These are phyloP conservation scores for Zeuzera pyrina DNA, from an alignment of 2,888 invertebrate species.

Conservation along the genomic window DNA sequence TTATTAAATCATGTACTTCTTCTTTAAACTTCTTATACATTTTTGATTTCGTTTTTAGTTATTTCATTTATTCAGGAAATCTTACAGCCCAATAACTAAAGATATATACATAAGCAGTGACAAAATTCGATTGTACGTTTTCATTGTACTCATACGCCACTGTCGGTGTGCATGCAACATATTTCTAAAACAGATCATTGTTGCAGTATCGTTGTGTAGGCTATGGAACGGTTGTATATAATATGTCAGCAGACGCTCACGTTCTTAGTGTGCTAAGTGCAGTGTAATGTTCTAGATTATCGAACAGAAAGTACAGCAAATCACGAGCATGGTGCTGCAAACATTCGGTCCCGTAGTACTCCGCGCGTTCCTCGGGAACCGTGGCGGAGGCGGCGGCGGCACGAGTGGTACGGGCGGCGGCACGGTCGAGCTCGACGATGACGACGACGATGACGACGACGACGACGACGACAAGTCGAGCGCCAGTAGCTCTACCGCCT, in stretches of 20 bases:
- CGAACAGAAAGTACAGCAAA: slow-evolving; percentile 84
- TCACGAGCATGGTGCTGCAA: slow-evolving; percentile 81
- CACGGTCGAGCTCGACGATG: slow-evolving; percentile 69
- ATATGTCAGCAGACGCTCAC: too few species aligned
- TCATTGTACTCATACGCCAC: too few species aligned
- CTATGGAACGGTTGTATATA: slow-evolving; percentile 8
- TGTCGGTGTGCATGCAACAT: background rate
- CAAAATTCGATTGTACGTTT: too few species aligned
- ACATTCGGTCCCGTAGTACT: slow-evolving; percentile 83
- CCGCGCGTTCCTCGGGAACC: slow-evolving; percentile 71
- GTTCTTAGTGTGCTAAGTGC: slow-evolving; percentile 37
- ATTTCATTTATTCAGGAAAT: too few species aligned
- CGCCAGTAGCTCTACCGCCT: slow-evolving; percentile 20
- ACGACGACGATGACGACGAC: slow-evolving; percentile 73
- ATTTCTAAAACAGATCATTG: slow-evolving; percentile 8
- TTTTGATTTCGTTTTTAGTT: too few species aligned
- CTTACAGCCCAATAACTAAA: too few species aligned
- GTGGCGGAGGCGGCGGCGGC: slow-evolving; percentile 50
- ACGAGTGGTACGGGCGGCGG: slow-evolving; percentile 45
- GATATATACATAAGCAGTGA: too few species aligned
- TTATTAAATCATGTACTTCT: too few species aligned
- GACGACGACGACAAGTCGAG: slow-evolving; percentile 65
- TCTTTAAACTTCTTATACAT: too few species aligned
- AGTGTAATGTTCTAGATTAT: slow-evolving; percentile 76
- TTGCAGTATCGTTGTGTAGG: slow-evolving; percentile 16